phyloP scores from a whole-genome alignment of 2,797 vertebrate genomes.

The Crenuchus spilurus region DNA sequence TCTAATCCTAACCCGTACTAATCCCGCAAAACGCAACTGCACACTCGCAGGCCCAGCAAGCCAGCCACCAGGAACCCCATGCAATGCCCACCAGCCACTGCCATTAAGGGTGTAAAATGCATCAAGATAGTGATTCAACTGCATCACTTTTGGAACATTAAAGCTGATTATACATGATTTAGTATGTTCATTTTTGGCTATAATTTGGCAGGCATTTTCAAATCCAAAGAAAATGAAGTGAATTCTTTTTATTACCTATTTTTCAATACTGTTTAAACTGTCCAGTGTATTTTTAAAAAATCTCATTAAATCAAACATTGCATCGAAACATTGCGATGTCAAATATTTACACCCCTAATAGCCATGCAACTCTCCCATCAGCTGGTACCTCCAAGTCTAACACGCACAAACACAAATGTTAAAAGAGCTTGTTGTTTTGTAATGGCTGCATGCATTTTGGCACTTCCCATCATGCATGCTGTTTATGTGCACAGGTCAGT shows the following conservation, averaged over 20 bases:
- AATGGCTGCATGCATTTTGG: constrained; percentile 39
- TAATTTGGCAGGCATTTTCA: no score
- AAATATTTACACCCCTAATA: constrained; percentile 11
- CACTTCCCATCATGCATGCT: constrained; percentile 56
- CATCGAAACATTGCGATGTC: neutral
- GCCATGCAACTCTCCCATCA: constrained; percentile 36
- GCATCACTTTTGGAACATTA: neutral
- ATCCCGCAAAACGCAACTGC: constrained; percentile 70
- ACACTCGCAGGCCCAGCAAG: constrained; percentile 38
- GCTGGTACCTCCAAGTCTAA: constrained; percentile 19
- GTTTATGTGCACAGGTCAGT: constrained; percentile 58
- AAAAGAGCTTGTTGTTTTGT: constrained; percentile 31
- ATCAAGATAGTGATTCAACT: neutral
- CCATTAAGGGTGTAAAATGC: neutral
- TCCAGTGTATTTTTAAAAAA: no score
- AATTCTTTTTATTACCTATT: no score
- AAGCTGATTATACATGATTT: neutral
- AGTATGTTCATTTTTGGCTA: no score
- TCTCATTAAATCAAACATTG: neutral
- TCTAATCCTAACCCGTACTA: constrained; percentile 72
- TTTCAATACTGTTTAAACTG: no score
- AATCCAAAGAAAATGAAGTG: no score
- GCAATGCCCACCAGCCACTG: constrained; percentile 8
- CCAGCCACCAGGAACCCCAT: constrained; percentile 27
- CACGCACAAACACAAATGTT: constrained; percentile 24